Conservation (phyloP, 2,113 vertebrate species). For the Terrapene triunguis region DNA sequence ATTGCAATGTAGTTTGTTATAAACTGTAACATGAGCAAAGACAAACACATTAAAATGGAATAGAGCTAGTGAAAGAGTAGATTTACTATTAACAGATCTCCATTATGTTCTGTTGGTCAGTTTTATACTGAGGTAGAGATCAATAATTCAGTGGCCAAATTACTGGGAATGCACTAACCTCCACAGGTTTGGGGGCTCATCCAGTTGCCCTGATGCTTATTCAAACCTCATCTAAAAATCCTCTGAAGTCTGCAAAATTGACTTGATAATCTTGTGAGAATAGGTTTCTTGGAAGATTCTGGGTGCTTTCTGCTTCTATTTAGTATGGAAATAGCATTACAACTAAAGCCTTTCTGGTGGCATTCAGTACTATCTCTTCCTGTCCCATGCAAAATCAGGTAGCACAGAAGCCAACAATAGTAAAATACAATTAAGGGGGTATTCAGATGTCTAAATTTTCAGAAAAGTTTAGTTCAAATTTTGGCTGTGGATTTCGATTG, state of each 20-base stretch:
- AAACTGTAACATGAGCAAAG: background rate
- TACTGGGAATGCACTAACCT: background rate
- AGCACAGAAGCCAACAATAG: accelerated
- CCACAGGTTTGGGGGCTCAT: background rate
- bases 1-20: background rate
- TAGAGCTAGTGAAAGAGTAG: background rate
- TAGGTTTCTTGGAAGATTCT: background rate
- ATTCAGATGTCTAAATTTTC: background rate
- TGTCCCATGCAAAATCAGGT: background rate
- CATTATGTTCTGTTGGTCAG: background rate
- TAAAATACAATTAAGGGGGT: background rate
- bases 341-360: background rate
- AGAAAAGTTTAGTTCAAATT: background rate
- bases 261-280: background rate
- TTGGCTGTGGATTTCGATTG: background rate
- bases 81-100: background rate
- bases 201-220: background rate
- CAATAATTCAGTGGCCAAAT: background rate
- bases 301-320: background rate
- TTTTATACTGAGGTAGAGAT: background rate
- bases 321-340: background rate
- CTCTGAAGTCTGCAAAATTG: background rate
- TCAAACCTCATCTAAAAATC: background rate
- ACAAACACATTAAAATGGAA: background rate
- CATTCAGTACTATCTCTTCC: background rate